Percentiles rank a stretch among this genome's conserved stretches.
Evolutionary conservation across 30 jellyfish, hydroid and myxozoan species (phyloP).

Genomic region (Rhopilema esculentum): DNA sequence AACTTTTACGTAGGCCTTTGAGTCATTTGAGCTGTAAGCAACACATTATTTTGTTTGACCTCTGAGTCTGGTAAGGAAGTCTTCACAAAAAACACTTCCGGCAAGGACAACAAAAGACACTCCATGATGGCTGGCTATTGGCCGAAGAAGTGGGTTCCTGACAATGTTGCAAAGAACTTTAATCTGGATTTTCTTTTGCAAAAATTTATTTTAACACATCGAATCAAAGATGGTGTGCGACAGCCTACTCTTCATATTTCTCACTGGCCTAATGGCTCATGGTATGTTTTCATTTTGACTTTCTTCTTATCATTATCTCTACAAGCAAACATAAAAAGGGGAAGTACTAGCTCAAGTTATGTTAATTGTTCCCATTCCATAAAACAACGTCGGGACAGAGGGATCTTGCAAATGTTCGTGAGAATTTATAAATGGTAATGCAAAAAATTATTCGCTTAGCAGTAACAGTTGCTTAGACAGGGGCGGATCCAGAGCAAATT

Average conservation of each 20-base stretch:
- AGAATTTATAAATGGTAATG: too few species aligned
- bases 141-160: background rate
- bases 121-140: background rate
- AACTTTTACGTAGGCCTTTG: too few species aligned
- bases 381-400: too few species aligned
- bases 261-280: background rate
- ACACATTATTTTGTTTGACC: too few species aligned
- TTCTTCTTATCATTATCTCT: background rate
- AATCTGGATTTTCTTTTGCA: background rate
- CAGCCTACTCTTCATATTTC: background rate
- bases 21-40: too few species aligned
- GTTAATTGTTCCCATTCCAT: too few species aligned
- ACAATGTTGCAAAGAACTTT: background rate
- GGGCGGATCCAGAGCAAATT: too few species aligned
- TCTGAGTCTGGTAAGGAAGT: background rate
- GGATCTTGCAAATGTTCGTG: too few species aligned
- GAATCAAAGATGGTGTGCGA: background rate
- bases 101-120: background rate
- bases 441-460: too few species aligned
- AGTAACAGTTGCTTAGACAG: too few species aligned
- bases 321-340: too few species aligned
- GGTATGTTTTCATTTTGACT: background rate
- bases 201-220: background rate
- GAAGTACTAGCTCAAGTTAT: too few species aligned
- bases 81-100: background rate